Base-by-base conservation (phyloP, 2,113 vertebrate species). In the Ploceus nigricollis region DNA sequence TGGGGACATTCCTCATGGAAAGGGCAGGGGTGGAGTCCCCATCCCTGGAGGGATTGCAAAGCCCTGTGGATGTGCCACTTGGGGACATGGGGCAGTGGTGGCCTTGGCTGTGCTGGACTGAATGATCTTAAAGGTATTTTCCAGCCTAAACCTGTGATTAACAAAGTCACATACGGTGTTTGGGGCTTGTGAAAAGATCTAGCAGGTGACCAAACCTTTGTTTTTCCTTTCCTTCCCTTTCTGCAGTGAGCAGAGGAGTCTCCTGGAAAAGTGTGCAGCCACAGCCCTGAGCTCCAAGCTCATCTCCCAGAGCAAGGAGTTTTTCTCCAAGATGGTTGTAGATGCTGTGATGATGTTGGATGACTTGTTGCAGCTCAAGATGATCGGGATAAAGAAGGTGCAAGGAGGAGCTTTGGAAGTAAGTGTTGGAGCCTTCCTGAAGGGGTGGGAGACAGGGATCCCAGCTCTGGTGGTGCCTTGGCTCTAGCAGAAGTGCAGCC, bases 351-450 rank as follows among this genome's bases (percentile, higher is more conserved):
- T 98, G 98, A 98, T 99, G 98, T 96, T 99, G 27, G 99, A 99
- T 0, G 99, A 99, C 16, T 96, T 99, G 96, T 94, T 99, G 93
- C 98, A 99, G 51, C 98, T 99, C 91, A 99, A 99, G 95, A 99
- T 99, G 99, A 99, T 99, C 7, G 99, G 99, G 39, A 99, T 99
- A 85, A 99, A 99, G 98, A 99, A 99, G 94, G 99, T 99, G 39
- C 99, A 99, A 82, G 99, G 99, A 82, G 99, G 99, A 47, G 99
- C 98, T 45, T 96, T 99, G 10, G 99, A 99, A 98, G 99, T 99
- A 45, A 96, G 98, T 88, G 56, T 6, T 0, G 1, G 30, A 91
- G 3, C 30, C 15, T 80, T 79, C 20, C 54, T 24, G 14, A 8
- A 7, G 25, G 45, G 53, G 1, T 14, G n/a, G 51, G 83, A 14